phyloP scores from a whole-genome alignment of 2,888 invertebrate species.

The Platycnemis pennipes region DNA sequence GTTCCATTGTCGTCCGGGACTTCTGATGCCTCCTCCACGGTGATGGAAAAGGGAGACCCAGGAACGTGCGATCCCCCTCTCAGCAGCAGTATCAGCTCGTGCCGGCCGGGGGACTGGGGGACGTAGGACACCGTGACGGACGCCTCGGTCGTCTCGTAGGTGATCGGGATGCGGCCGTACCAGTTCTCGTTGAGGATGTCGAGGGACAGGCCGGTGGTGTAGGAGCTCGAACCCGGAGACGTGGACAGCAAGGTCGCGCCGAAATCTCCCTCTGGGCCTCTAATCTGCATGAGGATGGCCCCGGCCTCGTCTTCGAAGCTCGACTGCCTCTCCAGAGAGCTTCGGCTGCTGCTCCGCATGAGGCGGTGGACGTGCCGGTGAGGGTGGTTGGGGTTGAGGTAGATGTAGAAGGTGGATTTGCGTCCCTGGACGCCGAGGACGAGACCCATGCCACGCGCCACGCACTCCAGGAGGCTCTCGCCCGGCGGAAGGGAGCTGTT shows the following conservation, averaged over 20 bases:
- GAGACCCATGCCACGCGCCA: slow-evolving; percentile 83
- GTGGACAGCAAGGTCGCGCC: slow-evolving; percentile 80
- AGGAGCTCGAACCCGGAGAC: not conserved
- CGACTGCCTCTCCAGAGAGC: slow-evolving; percentile 73
- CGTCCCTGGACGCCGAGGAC: slow-evolving; percentile 82
- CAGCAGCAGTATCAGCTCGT: slow-evolving; percentile 81
- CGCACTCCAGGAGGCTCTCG: slow-evolving; percentile 81
- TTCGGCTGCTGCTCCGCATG: slow-evolving; percentile 78
- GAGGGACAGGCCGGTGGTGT: slow-evolving; percentile 39
- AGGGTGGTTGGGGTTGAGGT: slow-evolving; percentile 76
- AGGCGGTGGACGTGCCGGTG: slow-evolving; percentile 53
- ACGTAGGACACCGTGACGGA: slow-evolving; percentile 79
- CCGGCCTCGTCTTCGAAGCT: slow-evolving; percentile 78
- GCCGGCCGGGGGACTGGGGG: slow-evolving; percentile 81
- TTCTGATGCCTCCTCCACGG: slow-evolving; percentile 76
- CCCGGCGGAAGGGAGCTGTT: slow-evolving; percentile 76
- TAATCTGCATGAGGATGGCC: slow-evolving; percentile 79
- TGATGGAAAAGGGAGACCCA: slow-evolving; percentile 83
- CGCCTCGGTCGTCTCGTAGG: slow-evolving; percentile 23
- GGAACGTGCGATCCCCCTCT: slow-evolving; percentile 81
- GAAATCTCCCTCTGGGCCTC: slow-evolving; percentile 80
- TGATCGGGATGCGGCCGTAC: slow-evolving; percentile 69
- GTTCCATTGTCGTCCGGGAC: slow-evolving; percentile 33
- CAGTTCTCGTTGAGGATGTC: slow-evolving; percentile 23
- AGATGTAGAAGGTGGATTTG: slow-evolving; percentile 82